Percentiles rank a stretch among this genome's conserved stretches.
Evolutionary conservation across 2,797 vertebrate genomes (phyloP).

Genomic region (Characodon lateralis): DNA sequence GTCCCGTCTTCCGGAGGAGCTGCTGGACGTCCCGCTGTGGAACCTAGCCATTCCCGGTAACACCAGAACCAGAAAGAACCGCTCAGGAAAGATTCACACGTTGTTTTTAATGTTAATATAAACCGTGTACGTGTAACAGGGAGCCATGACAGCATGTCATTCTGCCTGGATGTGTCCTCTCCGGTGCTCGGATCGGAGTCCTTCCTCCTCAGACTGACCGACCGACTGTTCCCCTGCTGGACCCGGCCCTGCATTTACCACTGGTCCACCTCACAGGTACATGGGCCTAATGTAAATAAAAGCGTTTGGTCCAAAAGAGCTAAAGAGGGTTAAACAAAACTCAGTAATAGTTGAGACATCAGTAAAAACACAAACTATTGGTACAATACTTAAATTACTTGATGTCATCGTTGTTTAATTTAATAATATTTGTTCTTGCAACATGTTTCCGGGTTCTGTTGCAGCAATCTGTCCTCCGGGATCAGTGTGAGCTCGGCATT

Average conservation of each 20-base stretch:
- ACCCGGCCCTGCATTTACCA: conserved; percentile 63
- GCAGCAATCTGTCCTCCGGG: conserved; percentile 48
- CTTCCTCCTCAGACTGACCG: conserved; percentile 71
- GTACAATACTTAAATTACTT: neutral
- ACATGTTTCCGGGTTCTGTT: neutral
- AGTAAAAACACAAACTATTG: no score
- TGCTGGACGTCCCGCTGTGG: conserved; percentile 69
- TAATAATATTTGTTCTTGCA: neutral
- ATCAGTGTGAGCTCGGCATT: conserved; percentile 86
- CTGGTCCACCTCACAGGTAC: conserved; percentile 78
- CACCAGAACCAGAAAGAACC: neutral
- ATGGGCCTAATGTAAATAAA: neutral
- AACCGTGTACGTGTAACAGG: conserved; percentile 66
- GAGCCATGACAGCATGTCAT: conserved; percentile 90
- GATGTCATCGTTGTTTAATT: neutral
- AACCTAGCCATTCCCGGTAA: conserved; percentile 73
- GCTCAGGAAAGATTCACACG: neutral
- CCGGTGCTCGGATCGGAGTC: conserved; percentile 73
- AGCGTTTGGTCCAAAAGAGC: no score
- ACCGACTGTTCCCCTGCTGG: conserved; percentile 63
- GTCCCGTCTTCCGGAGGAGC: conserved; percentile 62
- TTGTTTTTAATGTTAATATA: neutral
- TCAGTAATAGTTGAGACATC: no score
- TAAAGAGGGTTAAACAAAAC: no score
- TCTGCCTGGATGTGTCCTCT: conserved; percentile 83